Base-by-base conservation (phyloP, 2,113 vertebrate species). In the Epinephelus fuscoguttatus region DNA sequence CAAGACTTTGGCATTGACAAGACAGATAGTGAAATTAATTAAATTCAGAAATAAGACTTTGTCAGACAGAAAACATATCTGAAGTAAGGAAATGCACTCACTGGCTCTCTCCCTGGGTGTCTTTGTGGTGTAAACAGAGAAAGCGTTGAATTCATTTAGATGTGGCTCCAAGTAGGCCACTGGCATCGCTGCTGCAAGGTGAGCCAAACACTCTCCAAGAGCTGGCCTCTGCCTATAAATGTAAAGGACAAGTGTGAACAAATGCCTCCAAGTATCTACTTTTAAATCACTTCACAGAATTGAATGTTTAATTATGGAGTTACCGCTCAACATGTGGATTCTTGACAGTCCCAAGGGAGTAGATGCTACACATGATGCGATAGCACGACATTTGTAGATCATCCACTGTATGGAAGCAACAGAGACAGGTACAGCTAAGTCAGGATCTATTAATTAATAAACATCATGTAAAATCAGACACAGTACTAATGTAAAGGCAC, bases 371-470 rank as follows among this genome's bases (percentile, higher is more conserved):
- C 88, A 98, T 96, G 13, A 96, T 98, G 82, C 98, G 96, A 90
- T 99, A 99, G 80, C 98, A 99, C 33, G 97, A 98, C 86, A 98
- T 97, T 91, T 99, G 98, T 15, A 99, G 96, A 9, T 98, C 98
- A 52, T 99, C 98, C 95, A 98, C 98, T 98, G 91, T 6, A 30
- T 23, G 53, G 2, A 55, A 62, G 53, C 27, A 56, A 77, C 56
- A 84, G 12, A 82, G 3, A 64, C 8, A 12, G 25, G 52, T 4
- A 2, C 0, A 53, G 13, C 5, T 37, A 5, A 60, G 60, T 53
- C 37, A 12, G 63, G 30, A 49, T 37, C 23, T 23, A 74, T n/a
- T 2, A 0, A 76, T 37, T 25, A 75, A 85, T 33, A 40, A 27
- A 53, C 15, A 57, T 0, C 3, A 30, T 18, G 11, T 56, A 6